Base-by-base conservation (phyloP, 2,113 vertebrate species). In the Brienomyrus longianalis region DNA sequence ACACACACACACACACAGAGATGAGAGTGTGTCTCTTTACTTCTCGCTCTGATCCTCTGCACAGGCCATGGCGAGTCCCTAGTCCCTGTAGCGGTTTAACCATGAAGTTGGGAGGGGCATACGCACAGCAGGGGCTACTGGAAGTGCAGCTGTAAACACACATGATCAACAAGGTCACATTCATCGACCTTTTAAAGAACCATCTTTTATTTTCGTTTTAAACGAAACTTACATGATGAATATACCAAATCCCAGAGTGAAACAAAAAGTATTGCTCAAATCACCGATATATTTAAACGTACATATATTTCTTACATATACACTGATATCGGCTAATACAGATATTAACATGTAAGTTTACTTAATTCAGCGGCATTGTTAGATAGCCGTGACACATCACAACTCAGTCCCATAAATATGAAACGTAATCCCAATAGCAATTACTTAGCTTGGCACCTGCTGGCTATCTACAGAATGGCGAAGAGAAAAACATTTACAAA, bases 31-130 rank as follows among this genome's bases (percentile, higher is more conserved):
- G 47, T 45, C 6, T 43, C 35, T 45, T 92, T 91, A 96, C 95
- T 95, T 96, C 92, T 96, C 95, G 17, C 92, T 91, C 88, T 93
- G 93, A 89, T 96, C 94, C 89, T 95, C 95, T 59, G 87, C 88
- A 45, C 90, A 90, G 50, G 95, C 94, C 94, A 96, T 96, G 84
- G n/a, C 66, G 52, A 48, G 74, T 89, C 23, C 87, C 66, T 62
- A 86, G 10, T 90, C 66, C 89, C 89, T 43, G 15, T 48, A 31
- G 83, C 88, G 47, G 56, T 84, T 70, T 91, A 45, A 89, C 59
- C 92, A 92, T 92, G 90, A 89, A 90, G 77, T 66, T 90, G 86
- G n/a, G 83, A 66, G 74, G 74, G 74, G n/a, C 62, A 27, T 11
- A 31, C 62, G n/a, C 62, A 31, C 62, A 70, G 59, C 19, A 10